Evolutionary conservation across 2,797 vertebrate genomes (phyloP).

Genomic region (Adrianichthys oophorus): DNA sequence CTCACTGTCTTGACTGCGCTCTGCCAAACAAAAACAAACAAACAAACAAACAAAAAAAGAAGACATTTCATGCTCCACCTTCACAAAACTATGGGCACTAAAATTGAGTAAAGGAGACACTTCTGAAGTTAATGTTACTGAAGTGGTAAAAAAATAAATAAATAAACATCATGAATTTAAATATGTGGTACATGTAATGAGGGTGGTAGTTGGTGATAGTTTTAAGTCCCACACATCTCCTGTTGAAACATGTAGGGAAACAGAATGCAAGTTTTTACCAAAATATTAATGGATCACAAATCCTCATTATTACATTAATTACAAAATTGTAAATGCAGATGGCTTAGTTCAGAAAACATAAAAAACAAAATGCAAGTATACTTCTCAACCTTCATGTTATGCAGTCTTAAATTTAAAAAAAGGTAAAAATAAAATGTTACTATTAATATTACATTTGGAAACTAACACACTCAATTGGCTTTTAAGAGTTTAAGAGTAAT

Average conservation of each 20-base stretch:
- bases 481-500: slow-evolving; percentile 50
- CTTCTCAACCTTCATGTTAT: slow-evolving; percentile 58
- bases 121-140: no score
- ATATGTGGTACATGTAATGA: no score
- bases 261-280: slow-evolving; percentile 13
- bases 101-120: no score
- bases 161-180: no score
- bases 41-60: slow-evolving; percentile 23
- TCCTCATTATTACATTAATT: slow-evolving; percentile 49
- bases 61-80: slow-evolving; percentile 27
- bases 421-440: slow-evolving; percentile 15
- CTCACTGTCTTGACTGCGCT: slow-evolving; percentile 96
- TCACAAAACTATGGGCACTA: background rate
- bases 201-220: slow-evolving; percentile 11
- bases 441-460: no score
- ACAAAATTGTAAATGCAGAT: slow-evolving; percentile 30
- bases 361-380: slow-evolving; percentile 62
- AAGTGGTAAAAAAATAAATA: no score
- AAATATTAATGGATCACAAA: slow-evolving; percentile 43
- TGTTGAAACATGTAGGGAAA: slow-evolving; percentile 18
- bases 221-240: slow-evolving; percentile 33
- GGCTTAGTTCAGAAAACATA: slow-evolving; percentile 45
- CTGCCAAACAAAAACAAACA: slow-evolving; percentile 70
- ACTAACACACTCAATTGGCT: slow-evolving; percentile 46
- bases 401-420: slow-evolving; percentile 48